Percentiles rank a stretch among this genome's conserved stretches.
These are phyloP conservation scores for Drosophila austrosaltans DNA, from an alignment of 2,888 invertebrate species.

Conservation along the genomic window DNA sequence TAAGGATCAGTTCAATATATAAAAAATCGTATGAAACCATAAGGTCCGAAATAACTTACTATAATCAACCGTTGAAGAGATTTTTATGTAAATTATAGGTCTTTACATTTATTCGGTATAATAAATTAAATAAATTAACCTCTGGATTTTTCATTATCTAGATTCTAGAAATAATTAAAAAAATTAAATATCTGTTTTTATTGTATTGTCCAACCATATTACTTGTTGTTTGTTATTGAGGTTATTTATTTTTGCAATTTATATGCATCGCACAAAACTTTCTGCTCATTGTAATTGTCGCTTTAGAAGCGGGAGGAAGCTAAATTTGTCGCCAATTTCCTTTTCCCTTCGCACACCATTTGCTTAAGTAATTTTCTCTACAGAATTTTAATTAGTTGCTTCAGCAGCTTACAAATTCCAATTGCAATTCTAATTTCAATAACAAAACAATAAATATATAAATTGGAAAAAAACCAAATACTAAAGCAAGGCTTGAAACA, in stretches of 20 bases:
- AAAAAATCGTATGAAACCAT: too few species aligned
- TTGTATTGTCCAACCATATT: background rate
- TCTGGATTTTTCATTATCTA: too few species aligned
- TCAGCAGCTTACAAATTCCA: conserved; percentile 62
- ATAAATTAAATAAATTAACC: too few species aligned
- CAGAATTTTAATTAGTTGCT: conserved; percentile 69
- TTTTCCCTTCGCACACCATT: conserved; percentile 2
- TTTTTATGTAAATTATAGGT: too few species aligned
- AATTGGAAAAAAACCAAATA: conserved; percentile 58
- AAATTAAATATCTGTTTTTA: background rate
- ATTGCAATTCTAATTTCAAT: conserved; percentile 56
- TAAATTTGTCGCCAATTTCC: conserved; percentile 24
- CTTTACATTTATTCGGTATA: too few species aligned
- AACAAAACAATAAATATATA: conserved; percentile 44
- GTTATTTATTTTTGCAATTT: conserved; percentile 28
- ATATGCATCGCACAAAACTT: conserved; percentile 37
- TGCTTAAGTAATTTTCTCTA: conserved; percentile 24
- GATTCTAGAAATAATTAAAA: too few species aligned
- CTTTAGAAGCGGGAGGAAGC: conserved; percentile 6
- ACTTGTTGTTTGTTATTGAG: background rate
- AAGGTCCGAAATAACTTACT: too few species aligned
- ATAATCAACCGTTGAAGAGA: too few species aligned
- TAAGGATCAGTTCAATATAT: too few species aligned
- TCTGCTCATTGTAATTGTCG: conserved; percentile 46
- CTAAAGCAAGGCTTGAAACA: conserved; percentile 24